Conservation (phyloP, 2,888 invertebrate genomes). For the Lasioglossum figueresi region DNA sequence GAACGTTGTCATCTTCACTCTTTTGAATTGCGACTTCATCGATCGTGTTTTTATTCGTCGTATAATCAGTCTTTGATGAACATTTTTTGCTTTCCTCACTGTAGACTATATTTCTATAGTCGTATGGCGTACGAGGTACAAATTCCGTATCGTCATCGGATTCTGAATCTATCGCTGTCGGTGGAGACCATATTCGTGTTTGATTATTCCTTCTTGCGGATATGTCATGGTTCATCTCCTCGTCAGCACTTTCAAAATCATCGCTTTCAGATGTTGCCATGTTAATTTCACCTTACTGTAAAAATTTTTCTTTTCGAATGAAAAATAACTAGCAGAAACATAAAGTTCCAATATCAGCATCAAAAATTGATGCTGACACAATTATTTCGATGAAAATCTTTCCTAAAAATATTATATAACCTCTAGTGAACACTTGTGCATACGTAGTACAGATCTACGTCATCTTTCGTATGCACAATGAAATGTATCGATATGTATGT, state of each 20-base stretch:
- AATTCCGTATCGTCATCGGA: conserved; percentile 80
- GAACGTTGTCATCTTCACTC: conserved; percentile 20
- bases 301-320: background rate
- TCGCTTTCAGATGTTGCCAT: conserved; percentile 92
- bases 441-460: conserved; percentile 27
- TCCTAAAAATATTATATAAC: background rate
- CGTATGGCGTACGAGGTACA: conserved; percentile 60
- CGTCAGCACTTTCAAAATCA: conserved; percentile 91
- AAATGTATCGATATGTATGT: background rate
- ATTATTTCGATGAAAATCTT: background rate
- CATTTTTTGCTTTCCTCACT: conserved; percentile 15
- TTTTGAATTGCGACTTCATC: conserved; percentile 15
- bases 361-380: background rate
- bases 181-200: conserved; percentile 52
- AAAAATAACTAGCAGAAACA: background rate
- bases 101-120: conserved; percentile 21
- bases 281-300: conserved; percentile 37
- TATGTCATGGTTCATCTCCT: conserved; percentile 84
- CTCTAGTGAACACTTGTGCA: conserved; percentile 24
- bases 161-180: conserved; percentile 78
- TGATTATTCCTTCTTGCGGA: conserved; percentile 32
- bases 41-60: conserved; percentile 2
- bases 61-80: background rate
- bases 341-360: background rate
- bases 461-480: conserved; percentile 21